Percentiles rank a stretch among this genome's conserved stretches.
phyloP scores from a whole-genome alignment of 2,888 invertebrate species.

The Pterobdella sp. region DNA sequence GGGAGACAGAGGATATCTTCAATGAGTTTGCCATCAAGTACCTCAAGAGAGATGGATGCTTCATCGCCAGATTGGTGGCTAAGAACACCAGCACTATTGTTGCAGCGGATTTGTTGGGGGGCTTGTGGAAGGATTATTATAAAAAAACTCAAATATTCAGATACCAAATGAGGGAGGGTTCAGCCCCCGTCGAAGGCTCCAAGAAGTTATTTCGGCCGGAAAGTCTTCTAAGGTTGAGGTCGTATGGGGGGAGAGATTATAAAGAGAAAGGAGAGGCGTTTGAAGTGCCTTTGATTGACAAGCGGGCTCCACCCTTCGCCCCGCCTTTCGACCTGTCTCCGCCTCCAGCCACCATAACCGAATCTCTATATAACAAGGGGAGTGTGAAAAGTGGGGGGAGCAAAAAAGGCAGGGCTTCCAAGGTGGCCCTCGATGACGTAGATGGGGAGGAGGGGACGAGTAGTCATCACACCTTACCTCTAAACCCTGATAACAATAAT shows the following conservation, averaged over 20 bases:
- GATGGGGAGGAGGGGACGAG: too few species aligned
- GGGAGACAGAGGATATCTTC: conserved; percentile 25
- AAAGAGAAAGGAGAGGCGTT: not conserved
- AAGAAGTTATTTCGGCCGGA: not conserved
- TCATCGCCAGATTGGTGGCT: conserved; percentile 37
- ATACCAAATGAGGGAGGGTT: not conserved
- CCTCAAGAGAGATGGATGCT: conserved; percentile 37
- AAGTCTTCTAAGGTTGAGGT: not conserved
- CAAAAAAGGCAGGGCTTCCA: not conserved
- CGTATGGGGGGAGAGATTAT: not conserved
- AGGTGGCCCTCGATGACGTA: too few species aligned
- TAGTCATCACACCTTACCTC: too few species aligned
- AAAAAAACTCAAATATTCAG: conserved; percentile 5
- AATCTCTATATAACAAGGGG: not conserved
- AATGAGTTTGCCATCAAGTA: conserved; percentile 34
- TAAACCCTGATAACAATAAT: not conserved
- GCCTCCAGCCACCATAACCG: not conserved
- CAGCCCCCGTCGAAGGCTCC: not conserved
- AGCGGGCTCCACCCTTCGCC: not conserved
- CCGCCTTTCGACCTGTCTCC: conserved; percentile 6
- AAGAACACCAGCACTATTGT: conserved; percentile 39
- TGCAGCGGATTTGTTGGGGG: conserved; percentile 37
- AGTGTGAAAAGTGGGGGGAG: not conserved
- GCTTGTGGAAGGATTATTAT: conserved; percentile 36
- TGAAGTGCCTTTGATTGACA: not conserved